Percentiles rank a stretch among this genome's conserved stretches.
phyloP scores from a whole-genome alignment of 2,888 invertebrate genomes.

The Drosophila lutescens region DNA sequence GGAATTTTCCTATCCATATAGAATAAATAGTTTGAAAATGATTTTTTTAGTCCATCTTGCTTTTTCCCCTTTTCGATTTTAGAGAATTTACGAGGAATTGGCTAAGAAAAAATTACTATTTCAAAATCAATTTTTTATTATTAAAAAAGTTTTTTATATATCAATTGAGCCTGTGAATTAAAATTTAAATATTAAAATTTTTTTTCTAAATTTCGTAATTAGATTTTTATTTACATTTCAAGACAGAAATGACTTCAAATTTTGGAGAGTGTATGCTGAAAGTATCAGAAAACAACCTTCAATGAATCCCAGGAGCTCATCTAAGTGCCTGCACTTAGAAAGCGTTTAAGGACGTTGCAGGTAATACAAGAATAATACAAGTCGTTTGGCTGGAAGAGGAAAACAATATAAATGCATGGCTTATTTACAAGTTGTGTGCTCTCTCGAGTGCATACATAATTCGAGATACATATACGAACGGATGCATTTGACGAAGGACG shows the following conservation, averaged over 20 bases:
- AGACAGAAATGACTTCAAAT: neutral
- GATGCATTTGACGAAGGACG: constrained; percentile 33
- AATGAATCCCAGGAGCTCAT: constrained; percentile 12
- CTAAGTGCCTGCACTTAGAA: constrained; percentile 26
- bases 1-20: too few relatives aligned
- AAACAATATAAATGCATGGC: constrained; percentile 43
- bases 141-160: too few relatives aligned
- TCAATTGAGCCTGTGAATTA: too few relatives aligned
- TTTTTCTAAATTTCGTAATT: too few relatives aligned
- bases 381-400: constrained; percentile 21
- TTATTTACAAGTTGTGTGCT: constrained; percentile 57
- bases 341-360: constrained; percentile 38
- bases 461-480: constrained; percentile 5
- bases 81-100: too few relatives aligned
- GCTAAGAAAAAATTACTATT: too few relatives aligned
- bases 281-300: neutral
- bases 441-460: constrained; percentile 52
- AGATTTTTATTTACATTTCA: neutral
- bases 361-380: constrained; percentile 15
- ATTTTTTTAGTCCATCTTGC: too few relatives aligned
- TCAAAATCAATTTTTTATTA: too few relatives aligned
- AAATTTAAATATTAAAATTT: too few relatives aligned
- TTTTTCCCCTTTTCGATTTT: too few relatives aligned
- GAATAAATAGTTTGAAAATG: too few relatives aligned
- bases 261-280: constrained; percentile 2